Evolutionary conservation across 1,140 invertebrate genomes (phyloP), one percentile per base, ranked within the genome.

Genomic region (Gryllus bimaculatus): DNA sequence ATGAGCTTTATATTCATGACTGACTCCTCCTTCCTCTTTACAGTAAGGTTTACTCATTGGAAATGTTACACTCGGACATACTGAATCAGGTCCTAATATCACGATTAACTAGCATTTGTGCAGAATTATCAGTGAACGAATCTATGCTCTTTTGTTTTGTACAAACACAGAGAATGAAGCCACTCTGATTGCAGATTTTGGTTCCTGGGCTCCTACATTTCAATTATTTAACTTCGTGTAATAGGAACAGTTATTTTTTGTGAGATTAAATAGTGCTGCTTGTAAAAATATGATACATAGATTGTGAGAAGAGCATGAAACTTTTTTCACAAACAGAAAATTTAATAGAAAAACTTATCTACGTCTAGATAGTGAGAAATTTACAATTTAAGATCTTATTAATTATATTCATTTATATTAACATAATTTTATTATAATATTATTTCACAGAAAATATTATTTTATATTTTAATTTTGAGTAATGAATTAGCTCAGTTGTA

Each of bases 1-100:
- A 48, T 77, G 73, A 75, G 78, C 78, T 79, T 79, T 48, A 78
- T 78, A 78, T 78, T 75, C 39, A 79, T 79, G 48, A 75, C 48
- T 79, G 47, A 77, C 76, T 73, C 79, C 79, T 79, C 73, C 79
- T 79, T 79, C 79, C 79, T 79, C 79, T 79, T 79, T 79, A 79
- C 49, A 77, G 79, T 79, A 79, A 79, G 79, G 79, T 79, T 79
- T 77, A 79, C 79, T 78, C 79, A 79, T 79, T 79, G 79, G 79
- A 79, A 79, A 79, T 79, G 79, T 73, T 77, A 39, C 79, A 79
- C 79, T 79, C 79, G 79, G 79, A 49, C 54, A 66, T 66, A 66
- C 54, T 66, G 54, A 18, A 66, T 66, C 54, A 66, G 54, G 54
- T 66, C 54, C 54, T 66, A 66, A 13, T 66, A 66, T 66, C 54